These are phyloP conservation scores for Protobothrops mucrosquamatus DNA, from an alignment of 2,113 vertebrate species.

Conservation along the genomic window DNA sequence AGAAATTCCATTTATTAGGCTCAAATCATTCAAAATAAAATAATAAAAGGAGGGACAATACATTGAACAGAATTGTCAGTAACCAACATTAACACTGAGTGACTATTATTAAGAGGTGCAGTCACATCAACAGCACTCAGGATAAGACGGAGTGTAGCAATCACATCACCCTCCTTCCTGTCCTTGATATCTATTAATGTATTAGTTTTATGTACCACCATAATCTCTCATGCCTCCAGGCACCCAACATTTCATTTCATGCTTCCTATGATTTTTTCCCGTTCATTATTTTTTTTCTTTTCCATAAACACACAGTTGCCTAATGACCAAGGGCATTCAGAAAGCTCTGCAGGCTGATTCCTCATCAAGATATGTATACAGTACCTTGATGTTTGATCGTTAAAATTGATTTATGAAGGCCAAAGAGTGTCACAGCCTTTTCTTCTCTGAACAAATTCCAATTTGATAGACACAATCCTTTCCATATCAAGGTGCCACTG, in stretches of 20 bases:
- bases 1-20: background rate
- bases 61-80: background rate
- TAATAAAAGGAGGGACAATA: background rate
- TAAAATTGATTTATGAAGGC: background rate
- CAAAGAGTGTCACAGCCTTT: background rate
- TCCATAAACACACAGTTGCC: background rate
- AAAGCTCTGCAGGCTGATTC: background rate
- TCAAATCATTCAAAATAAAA: background rate
- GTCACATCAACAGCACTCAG: background rate
- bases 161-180: background rate
- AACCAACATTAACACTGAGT: background rate
- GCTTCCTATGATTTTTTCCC: background rate
- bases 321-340: background rate
- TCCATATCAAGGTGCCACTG: background rate
- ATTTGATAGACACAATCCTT: background rate
- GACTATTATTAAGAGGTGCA: background rate
- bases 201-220: background rate
- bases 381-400: background rate
- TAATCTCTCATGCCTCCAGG: background rate
- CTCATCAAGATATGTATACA: background rate
- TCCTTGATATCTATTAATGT: background rate
- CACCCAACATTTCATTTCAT: background rate
- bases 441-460: background rate
- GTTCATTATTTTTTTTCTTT: background rate
- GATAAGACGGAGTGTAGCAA: background rate